A percentile compares a stretch with the other conserved stretches of the same genome.
These are phyloP conservation scores for Peromyscus melanophrys DNA, from an alignment of 2,797 vertebrate genomes.

Conservation along the genomic window DNA sequence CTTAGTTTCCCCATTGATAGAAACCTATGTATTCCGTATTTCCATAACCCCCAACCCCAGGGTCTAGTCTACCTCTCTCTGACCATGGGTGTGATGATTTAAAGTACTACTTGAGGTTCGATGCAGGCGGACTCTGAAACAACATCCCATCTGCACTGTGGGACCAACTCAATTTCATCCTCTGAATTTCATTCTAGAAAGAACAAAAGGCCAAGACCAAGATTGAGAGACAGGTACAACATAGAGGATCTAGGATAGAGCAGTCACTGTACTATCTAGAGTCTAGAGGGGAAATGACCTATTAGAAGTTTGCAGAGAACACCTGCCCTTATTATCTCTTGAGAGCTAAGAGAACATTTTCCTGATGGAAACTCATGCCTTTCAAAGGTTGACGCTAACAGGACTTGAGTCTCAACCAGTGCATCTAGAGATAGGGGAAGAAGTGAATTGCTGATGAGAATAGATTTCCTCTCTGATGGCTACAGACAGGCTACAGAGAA, in stretches of 20 bases:
- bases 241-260: rapidly evolving
- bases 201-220: not conserved
- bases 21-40: not conserved
- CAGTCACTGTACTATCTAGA: not conserved
- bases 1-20: not conserved
- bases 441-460: not conserved
- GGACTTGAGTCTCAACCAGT: not conserved
- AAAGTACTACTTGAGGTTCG: not conserved
- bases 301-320: not conserved
- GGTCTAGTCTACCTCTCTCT: not conserved
- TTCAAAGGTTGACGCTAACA: not conserved
- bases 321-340: not conserved
- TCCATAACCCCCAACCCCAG: too few relatives aligned
- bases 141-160: too few relatives aligned
- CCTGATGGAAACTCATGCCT: not conserved
- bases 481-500: not conserved
- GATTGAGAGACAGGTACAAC: not conserved
- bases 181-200: not conserved
- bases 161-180: not conserved
- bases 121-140: not conserved
- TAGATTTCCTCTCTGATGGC: not conserved
- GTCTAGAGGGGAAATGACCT: not conserved
- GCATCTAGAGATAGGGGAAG: not conserved
- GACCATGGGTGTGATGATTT: not conserved
- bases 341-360: not conserved